phyloP scores from a whole-genome alignment of 2,113 vertebrate species.

The Syngnathoides biaculeatus region DNA sequence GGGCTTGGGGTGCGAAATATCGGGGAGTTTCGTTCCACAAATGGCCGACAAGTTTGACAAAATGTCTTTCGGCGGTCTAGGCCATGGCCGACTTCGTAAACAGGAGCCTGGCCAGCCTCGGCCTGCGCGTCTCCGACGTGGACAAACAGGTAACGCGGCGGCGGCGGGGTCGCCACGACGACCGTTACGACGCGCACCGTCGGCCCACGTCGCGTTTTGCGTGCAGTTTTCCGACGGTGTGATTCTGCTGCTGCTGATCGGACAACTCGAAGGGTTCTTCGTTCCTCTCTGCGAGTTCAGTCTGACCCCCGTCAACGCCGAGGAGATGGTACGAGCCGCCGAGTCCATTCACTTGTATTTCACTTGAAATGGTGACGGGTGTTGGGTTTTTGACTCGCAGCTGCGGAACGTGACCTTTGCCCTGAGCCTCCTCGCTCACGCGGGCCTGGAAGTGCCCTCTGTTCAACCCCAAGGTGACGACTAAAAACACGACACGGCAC shows the following conservation, averaged over 20 bases:
- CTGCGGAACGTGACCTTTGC: constrained; percentile 87
- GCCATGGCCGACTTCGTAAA: constrained; percentile 86
- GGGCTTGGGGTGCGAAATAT: no score
- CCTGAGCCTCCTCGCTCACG: constrained; percentile 80
- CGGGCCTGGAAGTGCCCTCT: constrained; percentile 64
- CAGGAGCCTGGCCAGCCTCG: constrained; percentile 77
- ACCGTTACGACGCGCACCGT: not conserved
- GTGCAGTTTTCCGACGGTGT: constrained; percentile 90
- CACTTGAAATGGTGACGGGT: not conserved
- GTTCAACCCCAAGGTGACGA: constrained; percentile 82
- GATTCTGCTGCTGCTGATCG: constrained; percentile 86
- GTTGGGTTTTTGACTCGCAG: constrained; percentile 54
- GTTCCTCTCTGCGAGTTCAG: constrained; percentile 82
- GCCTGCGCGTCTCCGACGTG: constrained; percentile 79
- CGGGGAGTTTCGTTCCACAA: no score
- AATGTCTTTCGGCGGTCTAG: constrained; percentile 57
- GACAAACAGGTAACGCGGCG: constrained; percentile 78
- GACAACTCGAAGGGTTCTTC: constrained; percentile 89
- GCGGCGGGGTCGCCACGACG: no score
- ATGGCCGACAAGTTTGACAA: not conserved
- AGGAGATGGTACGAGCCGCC: constrained; percentile 80
- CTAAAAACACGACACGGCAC: no score
- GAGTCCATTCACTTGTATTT: no score
- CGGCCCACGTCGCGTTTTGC: not conserved
- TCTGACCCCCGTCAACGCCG: constrained; percentile 74